Base-by-base conservation (phyloP, 2,888 invertebrate species). In the Apamea sordens region DNA sequence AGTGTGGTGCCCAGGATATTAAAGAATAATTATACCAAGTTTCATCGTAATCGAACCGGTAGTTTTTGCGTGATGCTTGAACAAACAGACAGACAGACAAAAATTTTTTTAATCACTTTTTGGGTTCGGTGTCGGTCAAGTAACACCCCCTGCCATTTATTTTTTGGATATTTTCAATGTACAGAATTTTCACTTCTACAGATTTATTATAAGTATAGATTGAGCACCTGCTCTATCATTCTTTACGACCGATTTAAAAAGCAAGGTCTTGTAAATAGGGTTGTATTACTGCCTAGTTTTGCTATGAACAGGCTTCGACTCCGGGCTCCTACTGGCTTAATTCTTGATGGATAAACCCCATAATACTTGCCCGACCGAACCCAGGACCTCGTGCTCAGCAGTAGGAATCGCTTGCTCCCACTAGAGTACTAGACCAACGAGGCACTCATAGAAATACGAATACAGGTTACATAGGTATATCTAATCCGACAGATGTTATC, bases 171-270 rank as follows among this genome's bases (percentile, higher is more conserved):
- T n/a, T n/a, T n/a, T n/a, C n/a, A n/a, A n/a, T n/a, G n/a, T n/a
- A n/a, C n/a, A n/a, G n/a, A n/a, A n/a, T n/a, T n/a, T n/a, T n/a
- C n/a, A n/a, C n/a, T n/a, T n/a, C n/a, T n/a, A n/a, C n/a, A n/a
- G n/a, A n/a, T n/a, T n/a, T n/a, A n/a, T n/a, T n/a, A n/a, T n/a
- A n/a, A n/a, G n/a, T n/a, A n/a, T n/a, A n/a, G n/a, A 47, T 83
- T 67, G 21, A 82, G 21, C 47, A 79, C 3, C 24, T 41, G 41
- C 41, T 56, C 8, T 11, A 11, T 65, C 24, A 28, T 11, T 36
- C 5, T 63, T 50, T 65, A 74, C 50, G 63, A 75, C 59, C 76
- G 76, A 78, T 50, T 69, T 24, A 78, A 67, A 76, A 79, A 85
- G 72, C 72, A 85, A 85, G 69, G 70, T 59, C 64, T 59, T 28